Conservation (phyloP, 2,113 vertebrate genomes). For the Porphyrio hochstetteri region DNA sequence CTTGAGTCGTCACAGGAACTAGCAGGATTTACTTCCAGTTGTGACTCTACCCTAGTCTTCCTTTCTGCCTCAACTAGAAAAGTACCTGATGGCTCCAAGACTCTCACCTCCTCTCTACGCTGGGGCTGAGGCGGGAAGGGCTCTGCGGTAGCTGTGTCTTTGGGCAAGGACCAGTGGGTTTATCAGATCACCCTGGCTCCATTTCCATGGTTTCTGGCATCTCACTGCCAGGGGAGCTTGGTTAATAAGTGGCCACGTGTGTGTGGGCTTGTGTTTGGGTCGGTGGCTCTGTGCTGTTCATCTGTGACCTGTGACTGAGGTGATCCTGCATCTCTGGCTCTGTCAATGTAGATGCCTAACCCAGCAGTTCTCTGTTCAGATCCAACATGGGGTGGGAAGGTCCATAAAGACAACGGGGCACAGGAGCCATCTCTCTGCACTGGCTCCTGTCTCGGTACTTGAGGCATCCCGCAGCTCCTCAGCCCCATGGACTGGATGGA, state of each 20-base stretch:
- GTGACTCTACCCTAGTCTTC: neutral
- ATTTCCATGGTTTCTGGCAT: neutral
- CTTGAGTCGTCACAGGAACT: neutral
- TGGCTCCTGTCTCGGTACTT: neutral
- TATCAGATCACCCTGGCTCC: neutral
- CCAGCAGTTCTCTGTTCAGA: neutral
- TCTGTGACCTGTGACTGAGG: neutral
- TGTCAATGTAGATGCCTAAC: neutral
- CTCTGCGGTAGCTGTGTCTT: neutral
- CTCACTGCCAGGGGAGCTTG: accelerated
- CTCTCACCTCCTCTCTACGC: neutral
- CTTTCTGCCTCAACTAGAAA: neutral
- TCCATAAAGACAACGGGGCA: neutral
- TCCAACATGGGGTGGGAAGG: neutral
- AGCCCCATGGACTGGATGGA: neutral
- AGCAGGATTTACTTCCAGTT: neutral
- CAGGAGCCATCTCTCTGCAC: neutral
- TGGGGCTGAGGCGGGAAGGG: neutral
- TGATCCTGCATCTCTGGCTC: neutral
- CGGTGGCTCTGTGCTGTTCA: neutral
- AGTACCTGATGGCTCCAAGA: neutral
- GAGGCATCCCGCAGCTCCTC: neutral
- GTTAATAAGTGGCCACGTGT: neutral
- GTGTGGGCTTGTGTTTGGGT: neutral
- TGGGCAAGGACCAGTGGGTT: neutral